These are phyloP conservation scores for Otus sunia DNA, from an alignment of 2,113 vertebrate species.

Conservation along the genomic window DNA sequence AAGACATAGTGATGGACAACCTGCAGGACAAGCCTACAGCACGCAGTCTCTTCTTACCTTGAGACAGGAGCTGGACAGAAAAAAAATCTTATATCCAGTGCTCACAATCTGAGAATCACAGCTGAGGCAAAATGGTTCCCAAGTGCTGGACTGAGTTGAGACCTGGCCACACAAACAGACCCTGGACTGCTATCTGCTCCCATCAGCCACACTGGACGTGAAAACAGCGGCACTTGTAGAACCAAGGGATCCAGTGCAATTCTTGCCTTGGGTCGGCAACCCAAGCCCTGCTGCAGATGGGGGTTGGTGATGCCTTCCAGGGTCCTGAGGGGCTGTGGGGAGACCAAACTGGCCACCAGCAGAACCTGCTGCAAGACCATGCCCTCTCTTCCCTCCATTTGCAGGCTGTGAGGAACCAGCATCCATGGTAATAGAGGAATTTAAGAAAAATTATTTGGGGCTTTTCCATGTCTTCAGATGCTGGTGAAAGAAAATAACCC, in stretches of 20 bases:
- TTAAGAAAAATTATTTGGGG: neutral
- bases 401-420: neutral
- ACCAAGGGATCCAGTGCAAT: neutral
- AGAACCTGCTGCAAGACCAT: neutral
- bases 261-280: neutral
- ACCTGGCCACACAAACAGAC: neutral
- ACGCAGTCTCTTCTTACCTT: neutral
- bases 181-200: neutral
- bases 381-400: neutral
- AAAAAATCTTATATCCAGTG: neutral
- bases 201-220: neutral
- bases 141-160: neutral
- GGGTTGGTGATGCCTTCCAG: neutral
- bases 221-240: accelerated
- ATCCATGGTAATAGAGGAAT: neutral
- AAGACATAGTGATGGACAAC: neutral
- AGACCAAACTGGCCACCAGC: neutral
- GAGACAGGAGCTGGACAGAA: neutral
- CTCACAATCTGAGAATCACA: neutral
- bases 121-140: neutral
- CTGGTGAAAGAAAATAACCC: neutral
- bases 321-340: neutral
- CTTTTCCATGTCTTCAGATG: neutral
- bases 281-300: neutral
- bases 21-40: neutral